These are phyloP conservation scores for Drosophila mimetica DNA, from an alignment of 2,888 invertebrate species.

Conservation along the genomic window DNA sequence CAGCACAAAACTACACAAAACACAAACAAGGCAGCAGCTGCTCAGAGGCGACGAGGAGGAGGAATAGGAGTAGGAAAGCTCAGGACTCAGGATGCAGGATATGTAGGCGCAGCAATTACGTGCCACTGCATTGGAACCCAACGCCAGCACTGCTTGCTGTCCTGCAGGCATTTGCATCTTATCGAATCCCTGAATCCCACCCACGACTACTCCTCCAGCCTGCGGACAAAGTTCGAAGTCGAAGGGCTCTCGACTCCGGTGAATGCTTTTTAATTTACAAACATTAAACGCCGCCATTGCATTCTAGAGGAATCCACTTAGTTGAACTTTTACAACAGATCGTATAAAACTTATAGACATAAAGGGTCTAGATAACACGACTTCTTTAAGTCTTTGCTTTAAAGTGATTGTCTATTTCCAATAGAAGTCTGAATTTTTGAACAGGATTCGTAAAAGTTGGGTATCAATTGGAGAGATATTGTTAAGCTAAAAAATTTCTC, in stretches of 20 bases:
- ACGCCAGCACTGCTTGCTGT: slow-evolving; percentile 26
- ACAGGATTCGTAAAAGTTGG: too few species aligned
- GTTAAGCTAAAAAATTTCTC: too few species aligned
- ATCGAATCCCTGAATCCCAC: slow-evolving; percentile 34
- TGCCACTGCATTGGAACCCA: slow-evolving; percentile 48
- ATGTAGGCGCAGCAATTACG: slow-evolving; percentile 69
- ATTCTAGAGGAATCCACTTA: slow-evolving; percentile 14
- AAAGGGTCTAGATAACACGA: not conserved
- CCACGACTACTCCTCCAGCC: slow-evolving; percentile 9
- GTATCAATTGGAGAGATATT: too few species aligned
- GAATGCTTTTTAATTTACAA: slow-evolving; percentile 41
- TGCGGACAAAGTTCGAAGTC: slow-evolving; percentile 27
- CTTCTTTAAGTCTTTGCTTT: not conserved
- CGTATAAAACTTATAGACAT: not conserved
- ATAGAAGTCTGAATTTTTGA: too few species aligned
- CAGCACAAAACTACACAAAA: slow-evolving; percentile 7
- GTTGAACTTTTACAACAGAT: not conserved
- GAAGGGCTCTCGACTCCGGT: slow-evolving; percentile 15
- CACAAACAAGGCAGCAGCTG: slow-evolving; percentile 15
- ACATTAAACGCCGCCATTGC: slow-evolving; percentile 23
- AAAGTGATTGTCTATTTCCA: too few species aligned
- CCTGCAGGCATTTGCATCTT: slow-evolving; percentile 69
- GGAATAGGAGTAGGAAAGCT: not conserved
- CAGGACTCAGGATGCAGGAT: slow-evolving; percentile 8
- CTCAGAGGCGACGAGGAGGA: not conserved